Percentiles rank a stretch among this genome's conserved stretches.
Conservation (phyloP, 2,797 vertebrate species). For the Threskiornis aethiopicus region DNA sequence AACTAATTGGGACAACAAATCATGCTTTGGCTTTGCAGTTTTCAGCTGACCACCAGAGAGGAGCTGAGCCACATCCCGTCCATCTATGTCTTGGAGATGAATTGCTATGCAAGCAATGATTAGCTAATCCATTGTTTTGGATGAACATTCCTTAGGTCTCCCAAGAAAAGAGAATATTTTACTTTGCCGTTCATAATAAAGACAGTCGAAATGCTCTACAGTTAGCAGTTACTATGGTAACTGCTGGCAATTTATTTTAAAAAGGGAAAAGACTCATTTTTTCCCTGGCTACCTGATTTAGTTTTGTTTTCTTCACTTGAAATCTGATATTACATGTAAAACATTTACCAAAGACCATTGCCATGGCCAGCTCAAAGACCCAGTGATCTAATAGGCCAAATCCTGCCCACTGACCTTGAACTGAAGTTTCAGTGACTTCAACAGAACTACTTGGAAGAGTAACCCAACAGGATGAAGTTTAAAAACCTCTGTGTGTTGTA, state of each 20-base stretch:
- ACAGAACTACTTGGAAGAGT: neutral
- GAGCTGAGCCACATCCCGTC: neutral
- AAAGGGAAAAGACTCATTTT: conserved; percentile 25
- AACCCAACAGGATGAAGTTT: neutral
- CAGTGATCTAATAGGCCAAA: neutral
- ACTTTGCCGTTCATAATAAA: conserved; percentile 53
- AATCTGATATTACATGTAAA: neutral
- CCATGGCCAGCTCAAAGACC: neutral
- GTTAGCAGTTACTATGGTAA: conserved; percentile 72
- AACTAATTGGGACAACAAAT: neutral
- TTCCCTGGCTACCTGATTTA: conserved; percentile 29
- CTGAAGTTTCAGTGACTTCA: neutral
- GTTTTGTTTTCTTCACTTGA: conserved; percentile 44
- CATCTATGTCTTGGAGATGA: neutral
- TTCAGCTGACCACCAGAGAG: neutral
- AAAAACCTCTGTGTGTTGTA: neutral
- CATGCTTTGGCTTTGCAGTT: neutral
- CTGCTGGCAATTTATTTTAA: conserved; percentile 51
- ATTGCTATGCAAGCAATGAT: neutral
- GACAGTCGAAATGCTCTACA: conserved; percentile 51
- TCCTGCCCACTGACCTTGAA: neutral
- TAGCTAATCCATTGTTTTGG: neutral
- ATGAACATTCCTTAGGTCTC: conserved; percentile 8
- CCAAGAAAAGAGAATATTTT: conserved; percentile 63
- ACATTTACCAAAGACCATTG: neutral